Percentiles rank a stretch among this genome's conserved stretches.
Evolutionary conservation across 2,797 vertebrate species (phyloP).

Genomic region (Thamnophis elegans): DNA sequence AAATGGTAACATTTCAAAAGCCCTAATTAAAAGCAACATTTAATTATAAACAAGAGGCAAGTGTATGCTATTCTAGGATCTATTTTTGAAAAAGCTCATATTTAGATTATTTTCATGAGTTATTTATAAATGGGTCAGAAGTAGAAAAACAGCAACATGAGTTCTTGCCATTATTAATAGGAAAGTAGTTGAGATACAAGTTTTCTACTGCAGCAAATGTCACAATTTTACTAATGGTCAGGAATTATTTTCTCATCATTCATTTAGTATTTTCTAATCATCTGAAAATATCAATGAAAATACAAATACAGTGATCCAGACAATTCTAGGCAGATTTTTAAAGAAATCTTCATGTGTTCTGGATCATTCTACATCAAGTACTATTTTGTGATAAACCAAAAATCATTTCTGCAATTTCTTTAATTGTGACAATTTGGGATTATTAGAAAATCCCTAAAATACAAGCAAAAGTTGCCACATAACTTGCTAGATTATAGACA

Average conservation of each 20-base stretch:
- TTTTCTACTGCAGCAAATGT: conserved; percentile 42
- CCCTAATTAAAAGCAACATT: background rate
- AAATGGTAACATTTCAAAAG: background rate
- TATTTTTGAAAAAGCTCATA: conserved; percentile 54
- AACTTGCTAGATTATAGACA: background rate
- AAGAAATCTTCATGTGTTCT: background rate
- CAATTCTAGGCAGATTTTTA: background rate
- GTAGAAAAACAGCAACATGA: conserved; percentile 48
- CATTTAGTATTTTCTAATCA: conserved; percentile 14
- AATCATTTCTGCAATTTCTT: background rate
- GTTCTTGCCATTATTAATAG: conserved; percentile 34
- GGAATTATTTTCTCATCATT: conserved; percentile 30
- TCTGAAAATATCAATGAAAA: conserved; percentile 29
- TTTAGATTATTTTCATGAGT: conserved; percentile 51
- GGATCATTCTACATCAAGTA: background rate
- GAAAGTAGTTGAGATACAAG: conserved; percentile 51
- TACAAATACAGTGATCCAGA: background rate
- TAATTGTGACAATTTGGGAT: background rate
- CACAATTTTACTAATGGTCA: conserved; percentile 40
- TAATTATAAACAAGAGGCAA: conserved; percentile 50
- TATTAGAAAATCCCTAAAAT: background rate
- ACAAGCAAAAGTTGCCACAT: background rate
- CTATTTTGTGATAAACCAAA: background rate
- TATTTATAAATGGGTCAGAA: conserved; percentile 64
- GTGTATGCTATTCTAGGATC: conserved; percentile 48